Evolutionary conservation across 2,888 invertebrate genomes (phyloP).

Genomic region (Zygogramma bicolorata): DNA sequence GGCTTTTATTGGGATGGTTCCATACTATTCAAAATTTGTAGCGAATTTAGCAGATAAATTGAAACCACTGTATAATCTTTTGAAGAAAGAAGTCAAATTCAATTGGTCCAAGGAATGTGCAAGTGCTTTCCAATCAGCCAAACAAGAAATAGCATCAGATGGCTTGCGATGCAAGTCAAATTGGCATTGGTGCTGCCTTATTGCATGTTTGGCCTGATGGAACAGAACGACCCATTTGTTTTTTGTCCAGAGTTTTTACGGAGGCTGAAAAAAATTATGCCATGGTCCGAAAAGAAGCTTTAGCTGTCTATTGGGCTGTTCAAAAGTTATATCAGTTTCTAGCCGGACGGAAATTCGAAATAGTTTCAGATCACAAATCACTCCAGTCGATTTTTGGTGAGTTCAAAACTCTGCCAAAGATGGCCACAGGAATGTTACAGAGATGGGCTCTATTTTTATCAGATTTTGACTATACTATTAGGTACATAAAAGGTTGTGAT

Average conservation of each 20-base stretch:
- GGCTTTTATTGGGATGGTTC: constrained; percentile 54
- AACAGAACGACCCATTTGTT: too few relatives aligned
- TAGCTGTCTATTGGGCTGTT: background rate
- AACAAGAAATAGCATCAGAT: constrained; percentile 37
- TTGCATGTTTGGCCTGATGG: too few relatives aligned
- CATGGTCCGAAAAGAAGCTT: constrained; percentile 7
- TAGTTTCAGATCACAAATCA: too few relatives aligned
- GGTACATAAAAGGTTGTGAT: background rate
- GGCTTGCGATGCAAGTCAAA: constrained; percentile 20
- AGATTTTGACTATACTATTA: too few relatives aligned
- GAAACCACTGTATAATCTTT: constrained; percentile 52
- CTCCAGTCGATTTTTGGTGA: too few relatives aligned
- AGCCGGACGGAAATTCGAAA: too few relatives aligned
- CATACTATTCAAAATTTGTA: too few relatives aligned
- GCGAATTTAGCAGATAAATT: constrained; percentile 50
- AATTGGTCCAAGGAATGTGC: constrained; percentile 54
- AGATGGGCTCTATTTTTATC: too few relatives aligned
- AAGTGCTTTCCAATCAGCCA: constrained; percentile 50
- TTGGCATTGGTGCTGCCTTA: too few relatives aligned
- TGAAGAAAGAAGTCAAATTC: constrained; percentile 33
- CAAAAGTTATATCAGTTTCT: background rate
- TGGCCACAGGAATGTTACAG: too few relatives aligned
- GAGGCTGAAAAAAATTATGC: constrained; percentile 31
- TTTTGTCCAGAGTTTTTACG: constrained; percentile 29
- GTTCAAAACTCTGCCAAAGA: too few relatives aligned